Evolutionary conservation across 53 echinoderm and acorn worm genomes (phyloP).

Genomic region (Stichopus horrens): DNA sequence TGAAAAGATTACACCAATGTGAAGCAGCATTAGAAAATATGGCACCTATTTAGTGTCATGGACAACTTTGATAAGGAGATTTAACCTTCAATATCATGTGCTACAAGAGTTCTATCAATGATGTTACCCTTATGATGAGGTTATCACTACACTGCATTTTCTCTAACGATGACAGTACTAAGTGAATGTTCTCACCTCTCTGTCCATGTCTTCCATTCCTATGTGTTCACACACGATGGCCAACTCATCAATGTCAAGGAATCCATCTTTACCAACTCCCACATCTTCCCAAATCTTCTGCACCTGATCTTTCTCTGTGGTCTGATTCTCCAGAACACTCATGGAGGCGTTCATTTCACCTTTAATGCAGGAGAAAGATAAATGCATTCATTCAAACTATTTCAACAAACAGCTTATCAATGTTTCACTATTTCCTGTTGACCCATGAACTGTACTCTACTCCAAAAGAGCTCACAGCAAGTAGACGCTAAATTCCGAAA

Average conservation of each 20-base stretch:
- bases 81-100: too few species aligned
- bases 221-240: constrained; percentile 95
- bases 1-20: too few species aligned
- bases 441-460: background rate
- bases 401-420: background rate
- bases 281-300: constrained; percentile 96
- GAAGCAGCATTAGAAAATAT: too few species aligned
- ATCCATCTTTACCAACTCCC: constrained; percentile 87
- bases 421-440: background rate
- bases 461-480: background rate
- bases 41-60: too few species aligned
- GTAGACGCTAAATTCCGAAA: too few species aligned
- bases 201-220: constrained; percentile 96
- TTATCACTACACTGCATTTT: too few species aligned
- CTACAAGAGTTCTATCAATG: too few species aligned
- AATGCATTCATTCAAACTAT: background rate
- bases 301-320: constrained; percentile 83
- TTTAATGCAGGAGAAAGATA: constrained; percentile 19
- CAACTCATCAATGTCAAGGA: constrained; percentile 73
- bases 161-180: too few species aligned
- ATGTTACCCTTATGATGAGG: too few species aligned
- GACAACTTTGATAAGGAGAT: too few species aligned
- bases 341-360: constrained; percentile 92
- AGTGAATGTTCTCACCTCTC: constrained; percentile 58
- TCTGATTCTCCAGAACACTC: constrained; percentile 70